Percentiles rank a stretch among this genome's conserved stretches.
phyloP scores from a whole-genome alignment of 1,140 invertebrate genomes.

The Ruditapes philippinarum region DNA sequence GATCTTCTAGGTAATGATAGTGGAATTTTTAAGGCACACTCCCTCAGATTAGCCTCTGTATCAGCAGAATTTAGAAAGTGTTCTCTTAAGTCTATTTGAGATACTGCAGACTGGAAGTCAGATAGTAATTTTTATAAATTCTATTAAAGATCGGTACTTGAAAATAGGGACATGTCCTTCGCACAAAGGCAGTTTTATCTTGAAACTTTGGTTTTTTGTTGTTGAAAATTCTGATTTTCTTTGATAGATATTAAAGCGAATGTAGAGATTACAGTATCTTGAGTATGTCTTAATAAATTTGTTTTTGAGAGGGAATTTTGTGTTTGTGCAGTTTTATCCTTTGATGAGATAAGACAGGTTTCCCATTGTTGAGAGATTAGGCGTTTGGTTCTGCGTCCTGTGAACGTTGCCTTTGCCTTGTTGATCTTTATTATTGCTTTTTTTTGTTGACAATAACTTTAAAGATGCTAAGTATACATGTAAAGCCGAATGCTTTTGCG shows the following conservation, averaged over 20 bases:
- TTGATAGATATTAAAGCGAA: no score
- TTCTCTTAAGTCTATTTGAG: conserved; percentile 37
- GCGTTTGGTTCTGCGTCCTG: no score
- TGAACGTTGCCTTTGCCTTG: no score
- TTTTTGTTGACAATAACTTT: neutral
- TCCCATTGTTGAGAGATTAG: no score
- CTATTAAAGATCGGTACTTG: neutral
- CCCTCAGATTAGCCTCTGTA: conserved; percentile 4
- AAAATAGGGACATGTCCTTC: neutral
- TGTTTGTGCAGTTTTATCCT: no score
- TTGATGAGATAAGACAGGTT: no score
- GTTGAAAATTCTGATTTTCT: no score
- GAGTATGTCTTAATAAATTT: no score
- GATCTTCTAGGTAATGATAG: conserved; percentile 16
- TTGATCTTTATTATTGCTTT: neutral
- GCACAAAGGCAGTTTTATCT: no score
- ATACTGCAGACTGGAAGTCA: conserved; percentile 44
- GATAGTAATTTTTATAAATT: conserved; percentile 48
- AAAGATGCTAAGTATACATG: conserved; percentile 45
- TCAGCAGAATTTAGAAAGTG: conserved; percentile 41
- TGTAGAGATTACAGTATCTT: no score
- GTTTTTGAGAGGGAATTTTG: no score
- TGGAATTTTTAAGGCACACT: conserved; percentile 35
- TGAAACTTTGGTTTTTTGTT: neutral
- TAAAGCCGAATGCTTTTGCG: neutral